Conservation (phyloP, 2,888 invertebrate genomes). For the Agrotis clavis region DNA sequence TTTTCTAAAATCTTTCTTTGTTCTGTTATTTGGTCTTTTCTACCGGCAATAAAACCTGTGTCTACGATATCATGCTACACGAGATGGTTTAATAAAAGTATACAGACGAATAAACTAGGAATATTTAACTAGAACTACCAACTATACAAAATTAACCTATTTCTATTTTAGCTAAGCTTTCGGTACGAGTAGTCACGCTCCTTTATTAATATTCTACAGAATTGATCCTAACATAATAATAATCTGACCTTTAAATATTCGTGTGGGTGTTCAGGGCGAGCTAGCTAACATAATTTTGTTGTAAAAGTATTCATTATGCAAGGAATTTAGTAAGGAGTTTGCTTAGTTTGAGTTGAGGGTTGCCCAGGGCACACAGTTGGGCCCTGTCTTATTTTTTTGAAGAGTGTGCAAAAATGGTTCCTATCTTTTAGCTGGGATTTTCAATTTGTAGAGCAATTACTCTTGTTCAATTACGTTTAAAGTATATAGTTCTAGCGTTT, state of each 20-base stretch:
- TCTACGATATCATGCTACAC: too few relatives aligned
- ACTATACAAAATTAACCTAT: constrained; percentile 1
- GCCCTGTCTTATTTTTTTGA: not conserved
- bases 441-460: too few relatives aligned
- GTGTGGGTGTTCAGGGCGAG: constrained; percentile 25
- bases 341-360: constrained; percentile 1
- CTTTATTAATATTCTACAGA: constrained; percentile 29
- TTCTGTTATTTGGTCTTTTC: too few relatives aligned
- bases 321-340: not conserved
- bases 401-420: too few relatives aligned
- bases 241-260: constrained; percentile 40
- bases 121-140: too few relatives aligned
- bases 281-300: constrained; percentile 1
- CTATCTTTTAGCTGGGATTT: not conserved
- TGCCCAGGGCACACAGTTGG: not conserved
- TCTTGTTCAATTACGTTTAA: too few relatives aligned
- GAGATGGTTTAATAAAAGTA: too few relatives aligned
- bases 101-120: not conserved
- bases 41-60: too few relatives aligned
- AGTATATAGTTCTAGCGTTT: not conserved
- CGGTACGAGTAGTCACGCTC: not conserved
- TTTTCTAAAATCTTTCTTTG: too few relatives aligned
- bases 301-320: constrained; percentile 14
- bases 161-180: constrained; percentile 24
- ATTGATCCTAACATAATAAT: not conserved